phyloP scores from a whole-genome alignment of 2,113 vertebrate species.

The Anas platyrhynchos region DNA sequence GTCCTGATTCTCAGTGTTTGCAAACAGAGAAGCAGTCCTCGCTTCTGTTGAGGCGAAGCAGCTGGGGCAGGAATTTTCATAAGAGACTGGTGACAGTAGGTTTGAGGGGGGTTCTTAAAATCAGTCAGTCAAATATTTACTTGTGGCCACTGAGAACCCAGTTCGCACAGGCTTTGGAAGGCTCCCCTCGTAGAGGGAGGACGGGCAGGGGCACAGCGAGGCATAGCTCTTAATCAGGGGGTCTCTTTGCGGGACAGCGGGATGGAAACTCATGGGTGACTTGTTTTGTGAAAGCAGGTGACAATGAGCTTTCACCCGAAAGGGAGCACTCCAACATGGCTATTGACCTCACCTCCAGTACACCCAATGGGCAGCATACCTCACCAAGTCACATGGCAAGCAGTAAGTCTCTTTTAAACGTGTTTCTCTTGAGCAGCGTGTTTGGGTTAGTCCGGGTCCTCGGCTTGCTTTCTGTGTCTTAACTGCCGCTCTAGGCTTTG shows the following conservation, averaged over 20 bases:
- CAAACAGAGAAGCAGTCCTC: neutral
- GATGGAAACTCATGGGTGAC: slow-evolving; percentile 36
- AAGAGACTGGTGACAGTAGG: neutral
- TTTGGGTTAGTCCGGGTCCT: slow-evolving; percentile 56
- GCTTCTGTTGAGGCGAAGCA: neutral
- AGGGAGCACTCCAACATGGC: slow-evolving; percentile 91
- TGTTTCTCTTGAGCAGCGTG: slow-evolving; percentile 30
- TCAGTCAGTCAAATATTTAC: neutral
- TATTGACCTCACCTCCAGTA: slow-evolving; percentile 90
- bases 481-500: slow-evolving; percentile 38
- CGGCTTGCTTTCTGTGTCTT: neutral
- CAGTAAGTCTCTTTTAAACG: slow-evolving; percentile 84
- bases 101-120: neutral
- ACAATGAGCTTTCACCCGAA: slow-evolving; percentile 93
- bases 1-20: neutral
- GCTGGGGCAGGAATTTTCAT: neutral
- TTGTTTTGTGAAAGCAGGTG: slow-evolving; percentile 86
- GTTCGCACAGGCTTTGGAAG: neutral
- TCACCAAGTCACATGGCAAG: slow-evolving; percentile 89
- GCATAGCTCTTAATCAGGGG: neutral
- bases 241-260: neutral
- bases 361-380: slow-evolving; percentile 90
- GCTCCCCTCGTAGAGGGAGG: neutral
- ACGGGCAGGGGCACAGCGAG: rapidly evolving
- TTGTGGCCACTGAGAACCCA: neutral